Conservation (phyloP, 64 coral and sea anemone species). For the Pocillopora verrucosa region DNA sequence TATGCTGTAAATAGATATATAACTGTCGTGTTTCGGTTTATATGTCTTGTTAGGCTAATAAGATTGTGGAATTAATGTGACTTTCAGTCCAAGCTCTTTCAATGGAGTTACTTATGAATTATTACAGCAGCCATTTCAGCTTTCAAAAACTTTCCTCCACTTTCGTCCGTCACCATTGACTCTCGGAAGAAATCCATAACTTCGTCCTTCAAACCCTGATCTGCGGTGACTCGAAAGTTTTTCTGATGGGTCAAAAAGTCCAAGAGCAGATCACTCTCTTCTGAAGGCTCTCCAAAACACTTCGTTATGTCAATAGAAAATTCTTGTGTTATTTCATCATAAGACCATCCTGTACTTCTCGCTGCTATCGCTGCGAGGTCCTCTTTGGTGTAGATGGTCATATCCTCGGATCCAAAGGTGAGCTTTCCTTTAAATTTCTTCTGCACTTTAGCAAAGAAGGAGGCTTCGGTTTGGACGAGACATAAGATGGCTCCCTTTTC, state of each 20-base stretch:
- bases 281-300: constrained; percentile 7
- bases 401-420: constrained; percentile 15
- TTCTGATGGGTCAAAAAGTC: constrained; percentile 40
- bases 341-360: background rate
- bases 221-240: constrained; percentile 28
- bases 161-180: background rate
- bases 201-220: constrained; percentile 15
- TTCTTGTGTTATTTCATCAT: constrained; percentile 14
- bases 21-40: too few species aligned
- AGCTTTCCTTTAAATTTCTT: constrained; percentile 16
- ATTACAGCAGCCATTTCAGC: constrained; percentile 4
- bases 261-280: constrained; percentile 19
- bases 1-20: too few species aligned
- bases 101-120: background rate
- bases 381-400: constrained; percentile 3
- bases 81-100: too few species aligned
- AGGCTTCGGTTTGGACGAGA: constrained; percentile 13
- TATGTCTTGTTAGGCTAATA: too few species aligned
- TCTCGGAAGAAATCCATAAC: constrained; percentile 19
- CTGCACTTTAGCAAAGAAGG: constrained; percentile 21
- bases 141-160: background rate
- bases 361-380: background rate
- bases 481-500: constrained; percentile 16
- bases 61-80: too few species aligned
- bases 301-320: background rate